Percentiles rank a stretch among this genome's conserved stretches.
These are phyloP conservation scores for Aphaenogaster ashmeadi DNA, from an alignment of 1,140 invertebrate genomes.

Conservation along the genomic window DNA sequence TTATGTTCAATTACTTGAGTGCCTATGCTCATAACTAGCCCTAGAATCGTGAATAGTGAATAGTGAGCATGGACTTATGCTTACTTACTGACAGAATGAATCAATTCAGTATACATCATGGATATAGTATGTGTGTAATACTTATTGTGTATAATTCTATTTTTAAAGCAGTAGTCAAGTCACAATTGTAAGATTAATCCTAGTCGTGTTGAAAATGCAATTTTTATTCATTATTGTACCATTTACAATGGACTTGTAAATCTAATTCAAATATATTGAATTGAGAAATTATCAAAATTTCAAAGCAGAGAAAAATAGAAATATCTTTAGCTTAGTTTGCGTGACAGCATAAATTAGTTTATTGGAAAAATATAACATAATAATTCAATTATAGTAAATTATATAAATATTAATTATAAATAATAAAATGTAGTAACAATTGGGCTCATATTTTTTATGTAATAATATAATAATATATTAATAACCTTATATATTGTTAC, in stretches of 20 bases:
- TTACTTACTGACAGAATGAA: background rate
- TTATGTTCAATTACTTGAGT: background rate
- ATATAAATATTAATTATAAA: background rate
- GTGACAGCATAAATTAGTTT: background rate
- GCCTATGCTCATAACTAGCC: background rate
- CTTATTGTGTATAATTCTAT: background rate
- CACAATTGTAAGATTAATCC: background rate
- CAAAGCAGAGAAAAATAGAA: background rate
- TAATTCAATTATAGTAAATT: slow-evolving; percentile 15
- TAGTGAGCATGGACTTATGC: background rate
- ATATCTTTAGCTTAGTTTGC: background rate
- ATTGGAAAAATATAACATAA: background rate
- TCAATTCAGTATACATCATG: background rate
- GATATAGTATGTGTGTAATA: background rate
- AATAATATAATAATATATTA: background rate
- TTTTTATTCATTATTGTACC: background rate
- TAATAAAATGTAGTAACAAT: background rate
- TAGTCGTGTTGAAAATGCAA: background rate
- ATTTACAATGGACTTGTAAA: background rate
- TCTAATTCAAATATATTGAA: background rate
- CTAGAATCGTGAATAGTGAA: slow-evolving; percentile 27
- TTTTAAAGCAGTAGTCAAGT: background rate
- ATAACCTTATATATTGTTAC: background rate
- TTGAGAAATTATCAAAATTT: slow-evolving; percentile 1
- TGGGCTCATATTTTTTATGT: background rate